Conservation (phyloP, 2,888 invertebrate species). For the Drosophila ezoana region DNA sequence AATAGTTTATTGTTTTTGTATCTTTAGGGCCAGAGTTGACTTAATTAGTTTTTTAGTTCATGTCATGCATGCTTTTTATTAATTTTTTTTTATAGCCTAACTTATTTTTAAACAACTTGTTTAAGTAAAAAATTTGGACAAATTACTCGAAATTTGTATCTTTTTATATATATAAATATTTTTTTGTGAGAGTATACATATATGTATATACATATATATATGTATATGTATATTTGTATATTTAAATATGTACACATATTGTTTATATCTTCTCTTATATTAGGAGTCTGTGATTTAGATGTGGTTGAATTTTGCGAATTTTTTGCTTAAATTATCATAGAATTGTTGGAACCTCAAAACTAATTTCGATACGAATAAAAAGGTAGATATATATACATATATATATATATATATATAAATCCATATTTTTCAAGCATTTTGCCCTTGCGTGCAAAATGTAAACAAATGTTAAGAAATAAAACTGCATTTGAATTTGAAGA, state of each 20-base stretch:
- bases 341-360: constrained; percentile 67
- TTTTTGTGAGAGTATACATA: constrained; percentile 32
- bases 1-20: constrained; percentile 56
- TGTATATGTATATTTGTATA: constrained; percentile 25
- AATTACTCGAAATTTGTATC: constrained; percentile 68
- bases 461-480: neutral
- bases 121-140: constrained; percentile 56
- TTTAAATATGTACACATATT: constrained; percentile 39
- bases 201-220: constrained; percentile 9
- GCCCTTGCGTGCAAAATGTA: constrained; percentile 16
- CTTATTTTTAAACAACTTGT: constrained; percentile 35
- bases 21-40: constrained; percentile 64
- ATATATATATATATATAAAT: constrained; percentile 22
- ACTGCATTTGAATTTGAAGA: constrained; percentile 2
- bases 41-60: constrained; percentile 68
- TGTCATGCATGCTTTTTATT: constrained; percentile 40
- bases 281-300: constrained; percentile 83
- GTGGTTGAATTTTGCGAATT: constrained; percentile 80
- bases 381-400: constrained; percentile 6
- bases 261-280: constrained; percentile 74
- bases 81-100: constrained; percentile 46
- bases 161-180: constrained; percentile 23
- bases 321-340: constrained; percentile 60
- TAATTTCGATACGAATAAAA: constrained; percentile 57
- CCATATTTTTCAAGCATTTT: constrained; percentile 23